Percentiles rank a stretch among this genome's conserved stretches.
These are phyloP conservation scores for Drosophila multiciliata DNA, from an alignment of 2,888 invertebrate genomes.

Conservation along the genomic window DNA sequence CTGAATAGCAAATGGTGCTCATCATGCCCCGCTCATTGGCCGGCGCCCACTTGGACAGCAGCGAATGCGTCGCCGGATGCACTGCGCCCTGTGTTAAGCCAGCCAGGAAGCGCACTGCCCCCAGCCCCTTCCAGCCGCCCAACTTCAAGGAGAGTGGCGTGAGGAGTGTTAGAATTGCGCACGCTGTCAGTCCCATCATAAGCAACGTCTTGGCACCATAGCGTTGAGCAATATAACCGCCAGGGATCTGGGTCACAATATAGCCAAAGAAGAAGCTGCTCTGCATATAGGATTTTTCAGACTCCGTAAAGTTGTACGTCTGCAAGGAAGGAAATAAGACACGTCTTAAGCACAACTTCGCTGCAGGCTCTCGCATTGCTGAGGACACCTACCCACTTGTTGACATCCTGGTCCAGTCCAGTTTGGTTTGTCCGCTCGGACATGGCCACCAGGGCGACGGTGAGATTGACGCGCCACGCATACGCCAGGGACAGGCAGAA, in stretches of 20 bases:
- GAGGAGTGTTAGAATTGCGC: slow-evolving; percentile 88
- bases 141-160: slow-evolving; percentile 89
- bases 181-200: slow-evolving; percentile 86
- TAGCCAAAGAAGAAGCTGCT: slow-evolving; percentile 90
- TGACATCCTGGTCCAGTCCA: not conserved
- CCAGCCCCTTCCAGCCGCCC: slow-evolving; percentile 87
- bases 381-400: slow-evolving; percentile 14
- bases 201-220: slow-evolving; percentile 90
- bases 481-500: slow-evolving; percentile 88
- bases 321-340: slow-evolving; percentile 69
- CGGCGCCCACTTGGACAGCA: slow-evolving; percentile 90
- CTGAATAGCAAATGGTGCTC: slow-evolving; percentile 89
- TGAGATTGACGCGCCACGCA: slow-evolving; percentile 89
- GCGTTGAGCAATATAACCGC: slow-evolving; percentile 89
- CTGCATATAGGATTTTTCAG: slow-evolving; percentile 86
- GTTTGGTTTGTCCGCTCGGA: slow-evolving; percentile 85
- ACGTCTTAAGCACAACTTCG: not conserved
- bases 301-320: slow-evolving; percentile 87
- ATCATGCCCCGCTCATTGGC: slow-evolving; percentile 88
- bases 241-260: slow-evolving; percentile 87
- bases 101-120: slow-evolving; percentile 87
- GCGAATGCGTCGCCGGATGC: slow-evolving; percentile 89
- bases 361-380: not conserved
- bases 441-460: slow-evolving; percentile 91
- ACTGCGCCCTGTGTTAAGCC: slow-evolving; percentile 89